Evolutionary conservation across 2,888 invertebrate genomes (phyloP).

Genomic region (Diabrotica balteata): DNA sequence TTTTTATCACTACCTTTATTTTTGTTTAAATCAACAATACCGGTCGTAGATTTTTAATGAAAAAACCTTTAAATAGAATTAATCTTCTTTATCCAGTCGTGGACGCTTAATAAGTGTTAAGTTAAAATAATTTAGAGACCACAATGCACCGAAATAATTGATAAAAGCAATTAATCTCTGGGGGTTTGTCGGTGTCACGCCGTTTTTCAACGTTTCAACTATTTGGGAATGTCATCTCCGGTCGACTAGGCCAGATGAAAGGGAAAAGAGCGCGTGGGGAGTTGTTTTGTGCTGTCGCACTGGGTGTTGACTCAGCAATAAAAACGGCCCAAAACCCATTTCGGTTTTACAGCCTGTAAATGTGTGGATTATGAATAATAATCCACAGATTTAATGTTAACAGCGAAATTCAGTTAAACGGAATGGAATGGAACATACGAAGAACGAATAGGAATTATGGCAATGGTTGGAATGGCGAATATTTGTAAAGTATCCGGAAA

Average conservation of each 20-base stretch:
- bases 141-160: background rate
- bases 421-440: background rate
- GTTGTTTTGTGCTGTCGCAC: background rate
- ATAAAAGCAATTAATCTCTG: conserved; percentile 10
- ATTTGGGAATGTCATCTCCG: conserved; percentile 1
- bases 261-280: background rate
- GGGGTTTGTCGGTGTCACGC: conserved; percentile 4
- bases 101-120: no score
- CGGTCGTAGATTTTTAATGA: no score
- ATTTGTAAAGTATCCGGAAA: no score
- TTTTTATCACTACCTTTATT: no score
- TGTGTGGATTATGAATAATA: conserved; percentile 1
- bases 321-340: background rate
- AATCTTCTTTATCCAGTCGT: no score
- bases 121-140: no score
- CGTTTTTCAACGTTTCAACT: conserved; percentile 7
- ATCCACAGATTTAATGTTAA: background rate
- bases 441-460: background rate
- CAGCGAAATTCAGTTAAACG: background rate
- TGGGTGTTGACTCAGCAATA: background rate
- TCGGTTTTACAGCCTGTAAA: background rate
- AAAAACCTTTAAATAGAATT: no score
- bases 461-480: background rate
- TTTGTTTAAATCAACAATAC: no score
- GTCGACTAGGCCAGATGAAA: conserved; percentile 5